Evolutionary conservation across 2,888 invertebrate genomes (phyloP).

Genomic region (Plusia festucae): DNA sequence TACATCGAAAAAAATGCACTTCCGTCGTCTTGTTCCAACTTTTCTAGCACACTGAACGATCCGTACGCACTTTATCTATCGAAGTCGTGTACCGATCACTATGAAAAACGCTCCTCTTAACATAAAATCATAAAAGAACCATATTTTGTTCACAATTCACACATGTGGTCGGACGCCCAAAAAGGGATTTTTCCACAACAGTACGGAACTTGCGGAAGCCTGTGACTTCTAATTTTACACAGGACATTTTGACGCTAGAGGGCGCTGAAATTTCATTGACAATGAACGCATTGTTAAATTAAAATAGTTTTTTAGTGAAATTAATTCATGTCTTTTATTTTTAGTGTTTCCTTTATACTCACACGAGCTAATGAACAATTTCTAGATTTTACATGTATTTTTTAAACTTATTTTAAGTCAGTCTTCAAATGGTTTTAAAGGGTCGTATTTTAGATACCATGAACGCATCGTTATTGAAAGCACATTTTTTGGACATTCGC

Average conservation of each 20-base stretch:
- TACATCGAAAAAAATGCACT: slow-evolving; percentile 88
- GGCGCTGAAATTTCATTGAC: slow-evolving; percentile 74
- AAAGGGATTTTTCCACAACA: slow-evolving; percentile 91
- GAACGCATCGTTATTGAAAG: slow-evolving; percentile 67
- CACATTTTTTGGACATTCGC: slow-evolving; percentile 66
- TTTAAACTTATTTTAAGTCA: neutral
- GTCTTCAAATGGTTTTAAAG: neutral
- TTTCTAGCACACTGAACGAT: slow-evolving; percentile 78
- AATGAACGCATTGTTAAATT: slow-evolving; percentile 70
- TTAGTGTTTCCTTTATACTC: rapidly evolving
- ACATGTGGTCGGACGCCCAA: slow-evolving; percentile 92
- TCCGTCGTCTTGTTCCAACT: slow-evolving; percentile 82
- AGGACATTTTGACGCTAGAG: slow-evolving; percentile 81
- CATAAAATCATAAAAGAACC: slow-evolving; percentile 84
- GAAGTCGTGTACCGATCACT: slow-evolving; percentile 74
- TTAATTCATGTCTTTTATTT: neutral
- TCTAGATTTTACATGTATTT: neutral
- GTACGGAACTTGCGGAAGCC: slow-evolving; percentile 89
- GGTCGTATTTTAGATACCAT: neutral
- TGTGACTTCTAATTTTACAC: slow-evolving; percentile 88
- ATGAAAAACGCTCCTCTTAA: slow-evolving; percentile 72
- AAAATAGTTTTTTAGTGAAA: slow-evolving; percentile 13
- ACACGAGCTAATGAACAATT: rapidly evolving
- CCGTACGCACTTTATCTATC: slow-evolving; percentile 77
- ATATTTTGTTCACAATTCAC: slow-evolving; percentile 89